phyloP scores from a whole-genome alignment of 2,888 invertebrate species.

The Eupithecia exiguata region DNA sequence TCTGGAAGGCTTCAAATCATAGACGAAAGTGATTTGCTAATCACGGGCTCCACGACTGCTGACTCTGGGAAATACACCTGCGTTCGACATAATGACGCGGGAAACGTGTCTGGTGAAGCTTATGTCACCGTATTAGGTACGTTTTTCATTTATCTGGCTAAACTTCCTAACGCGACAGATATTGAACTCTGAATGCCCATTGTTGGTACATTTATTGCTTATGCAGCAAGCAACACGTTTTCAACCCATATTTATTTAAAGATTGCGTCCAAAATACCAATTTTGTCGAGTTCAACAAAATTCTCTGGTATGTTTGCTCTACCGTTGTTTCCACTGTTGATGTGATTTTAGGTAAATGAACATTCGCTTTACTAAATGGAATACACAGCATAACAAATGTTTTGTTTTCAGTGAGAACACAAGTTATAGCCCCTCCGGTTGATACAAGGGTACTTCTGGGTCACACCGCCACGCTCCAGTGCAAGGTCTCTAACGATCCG shows the following conservation, averaged over 20 bases:
- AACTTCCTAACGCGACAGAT: slow-evolving; percentile 8
- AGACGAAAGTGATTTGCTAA: slow-evolving; percentile 93
- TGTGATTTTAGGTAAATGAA: slow-evolving; percentile 32
- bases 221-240: slow-evolving; percentile 17
- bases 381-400: slow-evolving; percentile 30
- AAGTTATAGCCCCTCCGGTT: slow-evolving; percentile 96
- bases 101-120: slow-evolving; percentile 92
- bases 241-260: slow-evolving; percentile 27
- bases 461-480: slow-evolving; percentile 95
- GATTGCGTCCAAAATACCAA: slow-evolving; percentile 29
- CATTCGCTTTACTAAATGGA: slow-evolving; percentile 17
- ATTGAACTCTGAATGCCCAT: slow-evolving; percentile 20
- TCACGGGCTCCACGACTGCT: slow-evolving; percentile 91
- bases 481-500: slow-evolving; percentile 96
- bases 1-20: slow-evolving; percentile 92
- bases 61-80: slow-evolving; percentile 97
- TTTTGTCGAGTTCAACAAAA: slow-evolving; percentile 27
- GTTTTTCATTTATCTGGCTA: slow-evolving; percentile 28
- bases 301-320: slow-evolving; percentile 20
- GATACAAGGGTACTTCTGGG: slow-evolving; percentile 96
- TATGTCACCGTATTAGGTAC: slow-evolving; percentile 92
- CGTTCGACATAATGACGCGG: slow-evolving; percentile 94
- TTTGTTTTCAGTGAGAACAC: slow-evolving; percentile 90
- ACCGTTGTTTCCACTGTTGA: slow-evolving; percentile 19
- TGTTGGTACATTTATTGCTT: slow-evolving; percentile 22